Percentiles rank a stretch among this genome's conserved stretches.
Evolutionary conservation across 2,888 invertebrate genomes (phyloP).

Genomic region (Temnothorax unifasciatus): DNA sequence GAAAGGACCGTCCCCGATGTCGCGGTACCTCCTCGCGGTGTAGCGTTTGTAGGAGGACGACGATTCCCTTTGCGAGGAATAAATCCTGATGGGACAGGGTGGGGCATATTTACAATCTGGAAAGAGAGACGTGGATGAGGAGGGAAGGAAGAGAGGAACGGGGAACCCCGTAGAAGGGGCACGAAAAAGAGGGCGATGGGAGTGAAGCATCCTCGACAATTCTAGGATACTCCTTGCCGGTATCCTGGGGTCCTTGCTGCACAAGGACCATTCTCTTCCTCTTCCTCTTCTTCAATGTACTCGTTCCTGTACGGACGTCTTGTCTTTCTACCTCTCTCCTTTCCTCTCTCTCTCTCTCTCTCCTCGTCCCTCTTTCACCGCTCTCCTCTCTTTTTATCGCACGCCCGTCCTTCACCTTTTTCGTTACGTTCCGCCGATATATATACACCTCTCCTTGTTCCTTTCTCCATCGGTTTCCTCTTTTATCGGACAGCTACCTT

Average conservation of each 20-base stretch:
- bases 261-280: constrained; percentile 84
- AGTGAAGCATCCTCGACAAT: constrained; percentile 85
- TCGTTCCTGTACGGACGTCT: constrained; percentile 61
- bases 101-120: constrained; percentile 77
- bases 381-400: constrained; percentile 34
- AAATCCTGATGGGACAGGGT: constrained; percentile 71
- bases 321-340: constrained; percentile 33
- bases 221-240: constrained; percentile 85
- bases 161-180: constrained; percentile 67
- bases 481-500: constrained; percentile 67
- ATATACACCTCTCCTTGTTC: constrained; percentile 34
- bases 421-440: constrained; percentile 5
- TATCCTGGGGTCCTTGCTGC: constrained; percentile 84
- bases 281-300: constrained; percentile 78
- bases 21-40: constrained; percentile 71
- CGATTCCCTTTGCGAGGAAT: constrained; percentile 74
- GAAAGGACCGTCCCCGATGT: not conserved
- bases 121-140: constrained; percentile 59
- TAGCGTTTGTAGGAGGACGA: constrained; percentile 78
- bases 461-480: constrained; percentile 53
- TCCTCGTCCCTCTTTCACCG: constrained; percentile 13
- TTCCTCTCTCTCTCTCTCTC: constrained; percentile 30
- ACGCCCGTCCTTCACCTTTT: constrained; percentile 3
- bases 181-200: constrained; percentile 81
- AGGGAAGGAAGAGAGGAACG: constrained; percentile 52